A percentile compares a stretch with the other conserved stretches of the same genome.
Evolutionary conservation across 2,888 invertebrate species (phyloP).

Genomic region (Drosophila subquinaria): DNA sequence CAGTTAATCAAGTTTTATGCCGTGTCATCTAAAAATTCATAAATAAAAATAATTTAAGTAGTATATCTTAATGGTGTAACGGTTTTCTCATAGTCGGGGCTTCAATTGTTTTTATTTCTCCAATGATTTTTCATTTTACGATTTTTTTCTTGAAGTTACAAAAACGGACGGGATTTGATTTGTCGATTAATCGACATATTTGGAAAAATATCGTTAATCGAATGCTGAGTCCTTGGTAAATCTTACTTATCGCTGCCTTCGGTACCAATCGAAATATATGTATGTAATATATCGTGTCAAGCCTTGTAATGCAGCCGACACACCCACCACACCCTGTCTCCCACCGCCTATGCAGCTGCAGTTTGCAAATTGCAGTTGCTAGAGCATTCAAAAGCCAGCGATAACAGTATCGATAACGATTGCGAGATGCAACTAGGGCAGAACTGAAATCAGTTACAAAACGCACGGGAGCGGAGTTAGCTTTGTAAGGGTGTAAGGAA

Average conservation of each 20-base stretch:
- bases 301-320: neutral
- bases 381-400: constrained; percentile 26
- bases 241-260: neutral
- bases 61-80: too few species aligned
- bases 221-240: neutral
- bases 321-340: neutral
- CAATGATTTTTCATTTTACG: too few species aligned
- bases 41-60: too few species aligned
- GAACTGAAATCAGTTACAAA: constrained; percentile 27
- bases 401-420: constrained; percentile 43
- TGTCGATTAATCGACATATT: too few species aligned
- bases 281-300: neutral
- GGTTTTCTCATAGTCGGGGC: too few species aligned
- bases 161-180: too few species aligned
- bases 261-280: neutral
- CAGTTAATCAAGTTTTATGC: too few species aligned
- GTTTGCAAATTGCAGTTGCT: constrained; percentile 3
- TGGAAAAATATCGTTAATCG: too few species aligned
- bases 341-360: neutral
- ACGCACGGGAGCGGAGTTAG: constrained; percentile 41
- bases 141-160: too few species aligned
- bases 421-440: constrained; percentile 43
- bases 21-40: too few species aligned
- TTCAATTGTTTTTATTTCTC: too few species aligned
- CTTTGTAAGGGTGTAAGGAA: neutral